phyloP scores from a whole-genome alignment of 2,888 invertebrate species.

The Cyrtodaria siliqua region DNA sequence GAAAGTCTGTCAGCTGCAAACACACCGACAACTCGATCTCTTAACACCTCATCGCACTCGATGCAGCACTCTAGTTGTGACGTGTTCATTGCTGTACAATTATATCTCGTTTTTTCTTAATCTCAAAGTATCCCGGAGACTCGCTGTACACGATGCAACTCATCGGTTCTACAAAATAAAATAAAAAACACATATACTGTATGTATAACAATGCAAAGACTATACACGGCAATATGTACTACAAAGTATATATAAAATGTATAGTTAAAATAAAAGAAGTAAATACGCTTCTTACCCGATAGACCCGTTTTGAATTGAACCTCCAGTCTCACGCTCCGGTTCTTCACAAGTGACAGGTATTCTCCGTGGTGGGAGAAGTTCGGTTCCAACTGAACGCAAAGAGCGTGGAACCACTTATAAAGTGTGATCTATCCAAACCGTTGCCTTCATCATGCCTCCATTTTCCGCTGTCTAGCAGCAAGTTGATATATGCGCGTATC shows the following conservation, averaged over 20 bases:
- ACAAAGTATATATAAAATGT: too few species aligned
- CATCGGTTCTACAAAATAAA: slow-evolving; percentile 1
- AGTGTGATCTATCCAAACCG: slow-evolving; percentile 1
- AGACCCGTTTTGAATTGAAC: slow-evolving; percentile 5
- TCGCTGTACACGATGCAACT: slow-evolving; percentile 11
- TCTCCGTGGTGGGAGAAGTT: slow-evolving; percentile 18
- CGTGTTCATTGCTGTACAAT: slow-evolving; percentile 4
- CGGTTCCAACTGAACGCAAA: slow-evolving; percentile 20
- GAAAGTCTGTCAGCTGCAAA: not conserved
- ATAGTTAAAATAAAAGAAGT: not conserved
- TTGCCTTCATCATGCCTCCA: slow-evolving; percentile 34
- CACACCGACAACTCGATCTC: not conserved
- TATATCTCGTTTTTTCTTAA: slow-evolving; percentile 8
- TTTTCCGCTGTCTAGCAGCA: slow-evolving; percentile 27
- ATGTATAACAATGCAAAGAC: too few species aligned
- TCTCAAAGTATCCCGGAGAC: not conserved
- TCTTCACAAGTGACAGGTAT: slow-evolving; percentile 17
- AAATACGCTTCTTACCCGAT: not conserved
- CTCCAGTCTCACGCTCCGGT: slow-evolving; percentile 7
- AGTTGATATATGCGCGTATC: slow-evolving; percentile 23
- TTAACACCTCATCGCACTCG: slow-evolving; percentile 4
- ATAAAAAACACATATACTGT: not conserved
- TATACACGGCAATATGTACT: too few species aligned
- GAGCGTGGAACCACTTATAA: slow-evolving; percentile 10
- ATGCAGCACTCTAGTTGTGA: slow-evolving; percentile 1